A percentile compares a stretch with the other conserved stretches of the same genome.
Evolutionary conservation across 1,140 invertebrate genomes (phyloP).

Genomic region (Himalopsyche phryganea): DNA sequence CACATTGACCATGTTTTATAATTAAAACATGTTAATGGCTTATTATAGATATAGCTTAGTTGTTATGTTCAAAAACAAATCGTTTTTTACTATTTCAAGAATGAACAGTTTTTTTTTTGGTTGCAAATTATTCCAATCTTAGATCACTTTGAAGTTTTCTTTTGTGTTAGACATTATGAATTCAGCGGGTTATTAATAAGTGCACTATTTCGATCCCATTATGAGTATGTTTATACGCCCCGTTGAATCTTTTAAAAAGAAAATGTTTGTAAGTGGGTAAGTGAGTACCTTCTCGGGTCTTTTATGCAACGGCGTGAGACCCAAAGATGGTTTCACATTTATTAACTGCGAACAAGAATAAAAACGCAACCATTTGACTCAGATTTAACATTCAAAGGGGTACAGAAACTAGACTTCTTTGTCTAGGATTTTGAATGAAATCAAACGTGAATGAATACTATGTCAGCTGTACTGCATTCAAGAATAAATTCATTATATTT

Average conservation of each 20-base stretch:
- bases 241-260: constrained; percentile 1
- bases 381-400: constrained; percentile 14
- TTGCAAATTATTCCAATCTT: no score
- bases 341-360: constrained; percentile 7
- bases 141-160: no score
- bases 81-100: no score
- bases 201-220: constrained; percentile 6
- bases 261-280: neutral
- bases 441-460: constrained; percentile 1
- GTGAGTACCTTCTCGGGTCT: neutral
- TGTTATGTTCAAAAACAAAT: no score
- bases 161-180: no score
- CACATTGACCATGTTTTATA: no score
- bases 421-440: constrained; percentile 15
- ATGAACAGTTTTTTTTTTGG: no score
- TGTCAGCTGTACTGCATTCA: no score
- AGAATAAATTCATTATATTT: no score
- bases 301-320: constrained; percentile 4
- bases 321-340: neutral
- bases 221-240: constrained; percentile 3
- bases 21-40: no score
- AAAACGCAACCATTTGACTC: constrained; percentile 10
- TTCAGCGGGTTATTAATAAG: no score
- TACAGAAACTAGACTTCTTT: constrained; percentile 16
- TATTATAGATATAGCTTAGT: no score